Base-by-base conservation (phyloP, 2,797 vertebrate genomes). In the Dipus sagitta region DNA sequence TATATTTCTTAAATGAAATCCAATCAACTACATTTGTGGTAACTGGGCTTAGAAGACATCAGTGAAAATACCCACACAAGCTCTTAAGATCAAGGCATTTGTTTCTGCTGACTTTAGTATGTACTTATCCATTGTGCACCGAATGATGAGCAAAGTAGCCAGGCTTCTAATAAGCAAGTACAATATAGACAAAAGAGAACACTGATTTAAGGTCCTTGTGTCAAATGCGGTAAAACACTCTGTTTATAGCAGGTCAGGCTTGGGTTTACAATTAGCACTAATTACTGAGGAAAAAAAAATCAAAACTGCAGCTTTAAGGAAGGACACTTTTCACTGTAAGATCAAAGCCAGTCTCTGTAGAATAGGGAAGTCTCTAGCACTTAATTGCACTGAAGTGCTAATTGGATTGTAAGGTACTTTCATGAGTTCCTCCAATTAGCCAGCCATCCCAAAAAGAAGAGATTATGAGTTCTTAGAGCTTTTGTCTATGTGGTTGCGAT, bases 381-480 rank as follows among this genome's bases (percentile, higher is more conserved):
- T 98, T 98, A 98, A 98, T 98, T 98, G 98, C 97, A 98, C 97
- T 98, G 97, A 98, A 98, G 98, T 98, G 98, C 98, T 99, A 98
- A 98, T 98, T 98, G 98, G 98, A 98, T 98, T 98, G 98, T 97
- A 97, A 98, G 98, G 98, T 97, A 97, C 98, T 98, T 99, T 98
- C 98, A 98, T 98, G 97, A 98, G 97, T 98, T 98, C 94, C 85
- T 97, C 97, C 98, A 98, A 98, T 98, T 98, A 98, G 97, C 94
- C 97, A 98, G 97, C 98, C 98, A 98, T 98, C 98, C 97, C 95
- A 97, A 97, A 97, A 97, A 97, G 97, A 97, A 97, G 96, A 98
- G 98, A 98, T 98, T 98, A 98, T 96, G 97, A 96, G 93, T 98
- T 97, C 97, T 98, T 95, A 98, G 97, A 98, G 97, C 94, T 98